Percentiles rank a stretch among this genome's conserved stretches.
Evolutionary conservation across 92 coral and sea anemone species (phyloP).

Genomic region (Paramuricea clavata): DNA sequence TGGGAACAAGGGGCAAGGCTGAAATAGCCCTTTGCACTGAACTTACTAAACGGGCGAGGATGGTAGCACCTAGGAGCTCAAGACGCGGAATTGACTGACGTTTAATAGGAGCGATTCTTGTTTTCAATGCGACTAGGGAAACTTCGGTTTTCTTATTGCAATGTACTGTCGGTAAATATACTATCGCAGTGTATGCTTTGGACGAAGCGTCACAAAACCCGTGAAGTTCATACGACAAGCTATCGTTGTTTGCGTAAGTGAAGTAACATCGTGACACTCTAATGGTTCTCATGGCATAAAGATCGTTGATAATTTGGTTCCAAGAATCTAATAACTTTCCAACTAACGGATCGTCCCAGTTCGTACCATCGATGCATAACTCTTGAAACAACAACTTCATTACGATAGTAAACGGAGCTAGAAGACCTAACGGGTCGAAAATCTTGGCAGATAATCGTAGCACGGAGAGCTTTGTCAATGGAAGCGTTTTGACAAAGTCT

Average conservation of each 20-base stretch:
- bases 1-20: not conserved
- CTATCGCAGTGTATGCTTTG: too few species aligned
- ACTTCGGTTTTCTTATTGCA: not conserved
- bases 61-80: not conserved
- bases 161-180: too few species aligned
- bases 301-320: not conserved
- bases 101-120: not conserved
- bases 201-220: not conserved
- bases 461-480: not conserved
- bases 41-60: not conserved
- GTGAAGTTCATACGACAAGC: too few species aligned
- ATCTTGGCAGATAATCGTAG: not conserved
- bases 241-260: too few species aligned
- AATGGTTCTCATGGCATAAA: not conserved
- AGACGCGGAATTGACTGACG: not conserved
- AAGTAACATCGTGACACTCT: not conserved
- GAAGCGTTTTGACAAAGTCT: not conserved
- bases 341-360: not conserved
- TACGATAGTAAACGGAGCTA: not conserved
- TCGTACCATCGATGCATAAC: not conserved
- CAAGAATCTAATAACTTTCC: not conserved
- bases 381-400: constrained; percentile 9
- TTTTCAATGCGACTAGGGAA: not conserved
- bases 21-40: not conserved
- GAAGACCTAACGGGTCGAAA: constrained; percentile 7